phyloP scores from a whole-genome alignment of 1,140 invertebrate species.

The Atta cephalotes region DNA sequence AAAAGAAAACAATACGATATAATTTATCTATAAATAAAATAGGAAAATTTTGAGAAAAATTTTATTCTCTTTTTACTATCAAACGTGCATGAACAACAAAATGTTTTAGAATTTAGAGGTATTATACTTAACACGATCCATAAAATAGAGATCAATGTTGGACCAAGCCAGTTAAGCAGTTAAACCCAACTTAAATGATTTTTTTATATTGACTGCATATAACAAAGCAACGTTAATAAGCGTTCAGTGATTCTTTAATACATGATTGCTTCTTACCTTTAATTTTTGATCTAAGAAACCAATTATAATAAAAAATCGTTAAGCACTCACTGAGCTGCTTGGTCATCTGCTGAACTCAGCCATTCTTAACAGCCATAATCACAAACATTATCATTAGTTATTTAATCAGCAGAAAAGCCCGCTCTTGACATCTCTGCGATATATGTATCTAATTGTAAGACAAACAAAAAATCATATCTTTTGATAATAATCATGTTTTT shows the following conservation, averaged over 20 bases:
- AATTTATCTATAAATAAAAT: neutral
- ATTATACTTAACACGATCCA: neutral
- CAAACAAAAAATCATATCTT: conserved; percentile 53
- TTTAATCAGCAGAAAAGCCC: conserved; percentile 53
- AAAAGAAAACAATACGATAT: neutral
- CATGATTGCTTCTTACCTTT: too few species aligned
- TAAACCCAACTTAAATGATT: conserved; percentile 57
- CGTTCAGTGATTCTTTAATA: too few species aligned
- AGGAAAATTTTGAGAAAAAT: neutral
- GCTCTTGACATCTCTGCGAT: conserved; percentile 14
- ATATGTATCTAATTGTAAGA: conserved; percentile 41
- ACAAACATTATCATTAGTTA: conserved; percentile 67
- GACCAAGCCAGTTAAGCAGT: neutral
- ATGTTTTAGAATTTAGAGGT: neutral
- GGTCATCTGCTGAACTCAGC: too few species aligned
- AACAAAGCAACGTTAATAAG: too few species aligned
- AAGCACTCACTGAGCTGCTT: too few species aligned
- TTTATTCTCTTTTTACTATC: neutral
- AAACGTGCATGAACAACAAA: neutral
- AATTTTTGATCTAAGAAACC: too few species aligned
- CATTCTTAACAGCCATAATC: conserved; percentile 40
- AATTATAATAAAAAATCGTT: too few species aligned
- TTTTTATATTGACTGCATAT: too few species aligned
- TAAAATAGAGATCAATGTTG: conserved; percentile 48
- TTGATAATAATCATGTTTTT: neutral